Conservation (phyloP, 2,113 vertebrate genomes). For the Phrynocephalus versicolor region DNA sequence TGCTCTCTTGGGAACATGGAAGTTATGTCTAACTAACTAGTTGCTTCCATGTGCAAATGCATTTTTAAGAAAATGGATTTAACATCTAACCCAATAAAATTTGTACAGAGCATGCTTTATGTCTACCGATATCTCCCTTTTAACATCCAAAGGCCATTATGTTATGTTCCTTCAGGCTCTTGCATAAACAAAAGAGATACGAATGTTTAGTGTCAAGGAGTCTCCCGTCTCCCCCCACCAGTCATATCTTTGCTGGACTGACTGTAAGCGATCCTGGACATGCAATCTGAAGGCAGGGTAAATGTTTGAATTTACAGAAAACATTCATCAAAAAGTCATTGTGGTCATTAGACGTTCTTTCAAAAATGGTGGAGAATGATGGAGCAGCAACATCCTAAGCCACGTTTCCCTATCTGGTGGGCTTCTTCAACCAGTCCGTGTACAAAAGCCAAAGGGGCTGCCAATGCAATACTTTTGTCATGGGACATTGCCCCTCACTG, state of each 20-base stretch:
- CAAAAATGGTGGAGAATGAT: too few species aligned
- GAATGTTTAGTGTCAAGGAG: conserved; percentile 52
- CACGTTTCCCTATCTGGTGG: too few species aligned
- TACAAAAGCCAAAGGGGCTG: background rate
- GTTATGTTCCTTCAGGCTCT: conserved; percentile 64
- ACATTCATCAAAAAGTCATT: background rate
- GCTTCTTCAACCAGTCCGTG: too few species aligned
- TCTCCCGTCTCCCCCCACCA: background rate
- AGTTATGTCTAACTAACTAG: conserved; percentile 15
- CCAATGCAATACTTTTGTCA: background rate
- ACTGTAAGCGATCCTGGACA: conserved; percentile 10
- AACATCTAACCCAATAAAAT: conserved; percentile 38
- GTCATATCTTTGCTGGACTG: background rate
- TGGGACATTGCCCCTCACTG: too few species aligned
- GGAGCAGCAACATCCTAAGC: too few species aligned
- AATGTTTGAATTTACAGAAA: conserved; percentile 23
- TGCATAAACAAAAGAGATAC: conserved; percentile 68
- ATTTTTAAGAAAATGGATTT: conserved; percentile 11
- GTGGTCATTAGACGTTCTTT: background rate
- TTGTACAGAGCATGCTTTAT: conserved; percentile 44
- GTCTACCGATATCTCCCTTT: conserved; percentile 49
- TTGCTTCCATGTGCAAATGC: conserved; percentile 28
- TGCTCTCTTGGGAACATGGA: background rate
- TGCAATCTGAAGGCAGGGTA: conserved; percentile 21
- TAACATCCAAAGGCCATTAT: conserved; percentile 50